phyloP scores from a whole-genome alignment of 2,797 vertebrate genomes.

The Phataginus tetradactyla region DNA sequence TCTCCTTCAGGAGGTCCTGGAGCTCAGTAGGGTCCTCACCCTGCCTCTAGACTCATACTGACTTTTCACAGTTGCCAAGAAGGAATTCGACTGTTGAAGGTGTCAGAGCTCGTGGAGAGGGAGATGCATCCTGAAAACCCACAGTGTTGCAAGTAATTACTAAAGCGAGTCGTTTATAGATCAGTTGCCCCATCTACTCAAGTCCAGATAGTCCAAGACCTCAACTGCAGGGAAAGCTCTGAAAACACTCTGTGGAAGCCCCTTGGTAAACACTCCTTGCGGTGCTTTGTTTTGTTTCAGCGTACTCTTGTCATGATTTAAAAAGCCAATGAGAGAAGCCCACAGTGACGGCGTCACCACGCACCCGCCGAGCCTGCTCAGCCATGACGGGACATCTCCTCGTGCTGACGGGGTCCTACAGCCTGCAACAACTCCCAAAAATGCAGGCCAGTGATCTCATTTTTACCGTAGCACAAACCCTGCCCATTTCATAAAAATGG shows the following conservation, averaged over 20 bases:
- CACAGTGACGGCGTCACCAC: accelerated
- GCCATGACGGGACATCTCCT: accelerated
- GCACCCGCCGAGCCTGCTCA: not conserved
- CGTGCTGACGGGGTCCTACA: not conserved
- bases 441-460: not conserved
- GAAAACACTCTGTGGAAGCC: not conserved
- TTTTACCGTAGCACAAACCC: not conserved
- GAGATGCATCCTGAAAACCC: not conserved
- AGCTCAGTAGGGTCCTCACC: not conserved
- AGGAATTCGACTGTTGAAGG: not conserved
- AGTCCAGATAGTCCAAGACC: not conserved
- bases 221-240: not conserved
- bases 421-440: too few species aligned
- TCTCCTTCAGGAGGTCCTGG: not conserved
- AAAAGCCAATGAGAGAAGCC: not conserved
- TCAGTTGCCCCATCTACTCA: not conserved
- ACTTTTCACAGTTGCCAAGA: not conserved
- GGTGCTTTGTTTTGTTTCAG: not conserved
- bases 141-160: not conserved
- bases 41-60: too few species aligned
- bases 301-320: not conserved
- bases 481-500: accelerated
- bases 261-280: not conserved
- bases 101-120: not conserved
- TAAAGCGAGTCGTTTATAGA: not conserved